A percentile compares a stretch with the other conserved stretches of the same genome.
Conservation (phyloP, 2,888 invertebrate species). For the Trachelus iudaicus region DNA sequence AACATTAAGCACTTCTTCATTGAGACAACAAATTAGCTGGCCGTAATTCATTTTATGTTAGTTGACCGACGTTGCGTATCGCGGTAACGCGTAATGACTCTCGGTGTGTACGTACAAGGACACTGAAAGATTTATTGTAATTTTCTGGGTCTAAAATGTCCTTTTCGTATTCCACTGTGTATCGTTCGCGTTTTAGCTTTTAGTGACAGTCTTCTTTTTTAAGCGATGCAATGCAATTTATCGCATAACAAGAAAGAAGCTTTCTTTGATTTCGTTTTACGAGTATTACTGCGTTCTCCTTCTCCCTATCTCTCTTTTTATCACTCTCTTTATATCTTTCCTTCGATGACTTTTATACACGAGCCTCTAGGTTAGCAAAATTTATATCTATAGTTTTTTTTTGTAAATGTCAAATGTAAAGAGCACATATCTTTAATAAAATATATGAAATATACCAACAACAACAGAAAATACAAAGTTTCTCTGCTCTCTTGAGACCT, state of each 20-base stretch:
- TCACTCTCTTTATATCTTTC: not conserved
- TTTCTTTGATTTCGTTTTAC: not conserved
- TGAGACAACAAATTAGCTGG: not conserved
- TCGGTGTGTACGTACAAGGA: not conserved
- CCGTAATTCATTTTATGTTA: not conserved
- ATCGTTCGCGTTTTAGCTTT: not conserved
- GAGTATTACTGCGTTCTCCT: not conserved
- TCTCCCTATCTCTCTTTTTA: not conserved
- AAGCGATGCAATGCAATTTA: not conserved
- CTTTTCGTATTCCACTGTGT: not conserved
- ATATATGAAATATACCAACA: slow-evolving; percentile 12
- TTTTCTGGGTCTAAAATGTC: not conserved
- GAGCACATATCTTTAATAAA: not conserved
- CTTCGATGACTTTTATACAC: slow-evolving; percentile 16
- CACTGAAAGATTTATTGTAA: not conserved
- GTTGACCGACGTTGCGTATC: not conserved
- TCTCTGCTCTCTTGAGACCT: slow-evolving; percentile 9
- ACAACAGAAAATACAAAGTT: not conserved
- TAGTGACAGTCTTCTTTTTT: not conserved
- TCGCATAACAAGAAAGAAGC: not conserved
- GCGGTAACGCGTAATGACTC: not conserved
- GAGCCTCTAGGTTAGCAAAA: slow-evolving; percentile 23
- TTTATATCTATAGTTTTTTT: slow-evolving; percentile 7
- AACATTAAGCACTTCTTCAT: not conserved
- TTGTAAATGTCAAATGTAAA: slow-evolving; percentile 13